Base-by-base conservation (phyloP, 2,888 invertebrate species). In the Microlaimidae sp. region DNA sequence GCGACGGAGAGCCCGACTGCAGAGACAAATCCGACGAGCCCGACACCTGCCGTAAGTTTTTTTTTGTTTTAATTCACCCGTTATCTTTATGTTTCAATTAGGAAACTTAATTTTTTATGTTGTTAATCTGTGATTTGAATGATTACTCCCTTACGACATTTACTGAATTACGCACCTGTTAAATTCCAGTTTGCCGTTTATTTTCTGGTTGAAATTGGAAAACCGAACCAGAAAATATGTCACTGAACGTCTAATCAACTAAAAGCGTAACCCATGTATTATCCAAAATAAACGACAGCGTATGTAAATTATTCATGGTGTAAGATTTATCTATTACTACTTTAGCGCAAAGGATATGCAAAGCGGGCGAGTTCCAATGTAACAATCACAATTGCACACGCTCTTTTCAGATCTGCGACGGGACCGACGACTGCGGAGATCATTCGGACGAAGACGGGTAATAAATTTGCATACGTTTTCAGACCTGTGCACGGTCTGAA, bases 1-100 rank as follows among this genome's bases (percentile, higher is more conserved):
- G 95, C 67, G 92, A 95, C 69, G 90, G 87, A 1, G 87, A 89
- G 69, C 86, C 88, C 65, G 93, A 95, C 70, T 97, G 95, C 69
- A 85, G 86, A 0, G 92, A 93, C 68, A 90, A 89, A n/a, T 85
- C 85, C 7, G 95, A 97, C 66, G 95, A 97, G 48, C 27, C 48
- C 13, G 26, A 25, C n/a, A 41, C 28, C 3, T 55, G 55, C 49
- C 55, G 55, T 55, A 32, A 26, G 54, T 21, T 43, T 3, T 17
- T 4, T 2, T n/a, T 52, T 13, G 38, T 38, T 10, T 10, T 13
- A n/a, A n/a, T 51, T 21, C n/a, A n/a, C n/a, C n/a, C n/a, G n/a
- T n/a, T n/a, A n/a, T n/a, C n/a, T n/a, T 7, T 48, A 7, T 45
- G 29, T 51, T 51, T 41, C 10, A 40, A 19, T 51, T 4, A 19